Percentiles rank a stretch among this genome's conserved stretches.
Evolutionary conservation across 2,797 vertebrate genomes (phyloP).

Genomic region (Sebastes vulpes): DNA sequence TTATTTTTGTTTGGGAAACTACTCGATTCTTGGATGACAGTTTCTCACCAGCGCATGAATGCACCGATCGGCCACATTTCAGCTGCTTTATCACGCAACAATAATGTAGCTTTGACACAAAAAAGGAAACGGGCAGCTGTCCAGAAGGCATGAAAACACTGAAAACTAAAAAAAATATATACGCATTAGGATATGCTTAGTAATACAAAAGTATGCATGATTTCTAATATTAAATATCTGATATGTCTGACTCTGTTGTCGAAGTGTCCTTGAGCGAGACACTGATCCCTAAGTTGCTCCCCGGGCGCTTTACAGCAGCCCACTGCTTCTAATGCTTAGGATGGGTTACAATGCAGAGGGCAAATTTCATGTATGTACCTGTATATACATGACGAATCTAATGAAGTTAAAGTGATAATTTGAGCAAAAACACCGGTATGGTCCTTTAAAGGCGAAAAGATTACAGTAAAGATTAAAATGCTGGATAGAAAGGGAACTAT

Average conservation of each 20-base stretch:
- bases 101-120: neutral
- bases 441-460: neutral
- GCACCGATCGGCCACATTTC: neutral
- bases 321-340: no score
- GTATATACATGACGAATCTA: no score
- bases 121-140: neutral
- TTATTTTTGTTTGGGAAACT: neutral
- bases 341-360: no score
- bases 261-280: no score
- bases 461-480: slow-evolving; percentile 30
- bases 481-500: slow-evolving; percentile 50
- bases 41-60: slow-evolving; percentile 1
- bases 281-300: no score
- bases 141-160: neutral
- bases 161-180: accelerated
- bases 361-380: no score
- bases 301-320: no score
- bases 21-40: neutral
- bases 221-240: neutral
- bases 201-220: neutral
- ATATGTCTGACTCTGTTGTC: no score
- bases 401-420: no score
- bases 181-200: neutral
- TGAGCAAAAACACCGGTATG: neutral
- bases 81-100: neutral